Conservation (phyloP, 2,797 vertebrate species). For the Muraenolepis orangiensis region DNA sequence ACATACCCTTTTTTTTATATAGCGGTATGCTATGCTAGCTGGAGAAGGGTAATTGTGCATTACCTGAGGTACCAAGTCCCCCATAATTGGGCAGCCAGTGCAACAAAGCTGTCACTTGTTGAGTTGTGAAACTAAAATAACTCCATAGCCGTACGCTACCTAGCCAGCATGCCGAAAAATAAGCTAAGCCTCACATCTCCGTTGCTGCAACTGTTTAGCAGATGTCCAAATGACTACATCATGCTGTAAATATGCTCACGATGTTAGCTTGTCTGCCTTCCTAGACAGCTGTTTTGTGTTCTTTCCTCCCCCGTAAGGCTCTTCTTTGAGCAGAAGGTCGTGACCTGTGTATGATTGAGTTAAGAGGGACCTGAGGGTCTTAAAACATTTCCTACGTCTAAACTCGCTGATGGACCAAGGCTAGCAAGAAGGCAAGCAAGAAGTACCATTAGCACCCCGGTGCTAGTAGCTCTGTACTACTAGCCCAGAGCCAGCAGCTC, state of each 20-base stretch:
- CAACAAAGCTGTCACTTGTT: slow-evolving; percentile 6
- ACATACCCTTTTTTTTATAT: not conserved
- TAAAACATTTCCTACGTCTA: not conserved
- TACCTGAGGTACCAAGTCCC: slow-evolving; percentile 10
- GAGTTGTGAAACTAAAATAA: not conserved
- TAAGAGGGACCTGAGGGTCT: not conserved
- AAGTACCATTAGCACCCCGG: not conserved
- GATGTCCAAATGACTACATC: slow-evolving; percentile 56
- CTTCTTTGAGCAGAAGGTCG: not conserved
- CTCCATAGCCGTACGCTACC: not conserved
- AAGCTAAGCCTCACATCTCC: not conserved
- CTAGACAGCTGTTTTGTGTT: slow-evolving; percentile 1
- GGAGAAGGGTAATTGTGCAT: not conserved
- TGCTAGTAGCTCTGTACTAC: no score
- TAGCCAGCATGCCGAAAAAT: not conserved
- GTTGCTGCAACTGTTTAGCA: slow-evolving; percentile 57
- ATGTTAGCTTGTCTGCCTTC: not conserved
- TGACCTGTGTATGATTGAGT: not conserved
- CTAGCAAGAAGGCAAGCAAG: not conserved
- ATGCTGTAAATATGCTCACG: not conserved
- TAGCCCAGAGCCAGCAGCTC: no score
- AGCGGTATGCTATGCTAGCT: not conserved
- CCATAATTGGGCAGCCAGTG: slow-evolving; percentile 19
- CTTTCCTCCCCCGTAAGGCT: not conserved
- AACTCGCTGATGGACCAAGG: not conserved